Evolutionary conservation across 1,140 invertebrate genomes (phyloP), one percentile per base, ranked within the genome.

Genomic region (Coenobita brevimanus): DNA sequence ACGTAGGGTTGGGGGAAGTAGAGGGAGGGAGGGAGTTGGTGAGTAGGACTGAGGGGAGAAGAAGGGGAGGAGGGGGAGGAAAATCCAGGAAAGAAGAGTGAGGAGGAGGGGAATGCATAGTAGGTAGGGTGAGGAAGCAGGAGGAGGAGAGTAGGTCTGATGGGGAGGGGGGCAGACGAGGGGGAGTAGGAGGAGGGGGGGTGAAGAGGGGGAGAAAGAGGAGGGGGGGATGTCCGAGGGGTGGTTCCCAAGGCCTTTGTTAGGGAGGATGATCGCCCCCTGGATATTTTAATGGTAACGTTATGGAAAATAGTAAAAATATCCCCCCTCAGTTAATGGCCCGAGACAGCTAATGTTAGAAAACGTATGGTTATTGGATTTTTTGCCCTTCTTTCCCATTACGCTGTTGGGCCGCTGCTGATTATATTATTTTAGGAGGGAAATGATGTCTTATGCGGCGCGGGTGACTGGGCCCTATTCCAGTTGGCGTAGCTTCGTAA

Each of bases 341-440:
- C 84, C 80, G 84, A 87, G 84, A 81, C 84, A 81, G 84, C 64
- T 87, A 87, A 87, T 87, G 84, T 73, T 36, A 64, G 84, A 81
- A 80, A 87, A 87, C 84, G 69, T 75, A 87, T 87, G 76, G 84
- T 80, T 87, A 69, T 87, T 80, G 41, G 21, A 57, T 24, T 60
- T 54, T 86, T 79, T 78, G 6, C 41, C 43, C 41, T 57, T 84
- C 41, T 50, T 17, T 64, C 81, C 46, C 67, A 54, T 76, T 60
- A 33, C n/a, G 41, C 27, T 76, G 41, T 57, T n/a, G 27, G 27
- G 30, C 36, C 24, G 30, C 73, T 76, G 24, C n/a, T 38, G 75
- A 79, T 79, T 79, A 79, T 30, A 79, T 79, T 79, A 71, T 71
- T 38, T 38, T 21, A 38, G 67, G 67, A 33, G 36, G 36, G 24